phyloP scores from a whole-genome alignment of 2,888 invertebrate genomes.

The Fabriciana adippe region DNA sequence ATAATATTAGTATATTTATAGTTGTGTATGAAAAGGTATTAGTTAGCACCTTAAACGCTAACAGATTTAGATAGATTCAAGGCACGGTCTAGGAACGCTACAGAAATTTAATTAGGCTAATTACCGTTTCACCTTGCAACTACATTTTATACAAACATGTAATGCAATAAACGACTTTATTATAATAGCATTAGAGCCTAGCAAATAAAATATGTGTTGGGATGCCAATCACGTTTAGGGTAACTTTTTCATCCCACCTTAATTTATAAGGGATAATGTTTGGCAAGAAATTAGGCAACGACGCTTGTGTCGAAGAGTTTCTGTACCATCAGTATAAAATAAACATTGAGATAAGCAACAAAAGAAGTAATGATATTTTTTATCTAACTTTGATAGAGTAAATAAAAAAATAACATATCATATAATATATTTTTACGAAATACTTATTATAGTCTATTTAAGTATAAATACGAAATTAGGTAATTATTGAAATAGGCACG shows the following conservation, averaged over 20 bases:
- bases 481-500: no score
- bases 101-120: constrained; percentile 70
- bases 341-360: constrained; percentile 10
- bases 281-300: constrained; percentile 49
- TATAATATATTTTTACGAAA: no score
- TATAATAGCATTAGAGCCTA: not conserved
- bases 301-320: constrained; percentile 40
- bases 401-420: no score
- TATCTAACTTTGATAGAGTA: no score
- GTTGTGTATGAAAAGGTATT: constrained; percentile 43
- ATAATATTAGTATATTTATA: not conserved
- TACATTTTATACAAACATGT: constrained; percentile 27
- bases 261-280: constrained; percentile 54
- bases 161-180: constrained; percentile 13
- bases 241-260: constrained; percentile 36
- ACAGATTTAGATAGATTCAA: constrained; percentile 71
- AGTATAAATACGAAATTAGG: no score
- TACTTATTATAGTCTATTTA: no score
- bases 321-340: constrained; percentile 15
- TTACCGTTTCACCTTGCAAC: constrained; percentile 69
- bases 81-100: constrained; percentile 61
- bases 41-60: constrained; percentile 61
- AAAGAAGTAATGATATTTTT: constrained; percentile 3
- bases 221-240: constrained; percentile 31
- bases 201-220: constrained; percentile 34